These are phyloP conservation scores for Tokudaia muenninki DNA, from an alignment of 2,797 vertebrate species.

Conservation along the genomic window DNA sequence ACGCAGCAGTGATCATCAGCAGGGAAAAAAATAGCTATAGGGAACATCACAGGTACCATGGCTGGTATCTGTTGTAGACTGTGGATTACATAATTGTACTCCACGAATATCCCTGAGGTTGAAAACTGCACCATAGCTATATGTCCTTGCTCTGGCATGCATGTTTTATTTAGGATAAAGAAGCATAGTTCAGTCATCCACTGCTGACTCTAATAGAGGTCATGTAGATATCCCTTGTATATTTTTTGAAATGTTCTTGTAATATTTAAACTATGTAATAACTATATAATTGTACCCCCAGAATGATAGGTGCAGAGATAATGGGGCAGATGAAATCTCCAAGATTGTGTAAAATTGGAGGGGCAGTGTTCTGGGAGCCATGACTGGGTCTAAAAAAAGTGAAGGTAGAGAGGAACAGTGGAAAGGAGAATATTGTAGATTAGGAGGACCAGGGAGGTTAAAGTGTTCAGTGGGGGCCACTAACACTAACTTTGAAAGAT, in stretches of 20 bases:
- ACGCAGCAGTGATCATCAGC: not conserved
- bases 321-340: not conserved
- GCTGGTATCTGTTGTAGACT: constrained; percentile 1
- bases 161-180: not conserved
- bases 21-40: constrained; percentile 18
- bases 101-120: constrained; percentile 16
- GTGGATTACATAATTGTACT: constrained; percentile 44
- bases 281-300: not conserved
- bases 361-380: not conserved
- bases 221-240: not conserved
- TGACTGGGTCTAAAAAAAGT: not conserved
- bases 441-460: not conserved
- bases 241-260: constrained; percentile 4
- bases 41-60: not conserved
- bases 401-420: not conserved
- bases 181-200: not conserved
- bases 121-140: constrained; percentile 12
- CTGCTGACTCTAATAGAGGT: not conserved
- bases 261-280: constrained; percentile 40
- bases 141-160: constrained; percentile 1
- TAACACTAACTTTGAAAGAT: not conserved
- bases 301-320: not conserved
- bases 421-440: not conserved
- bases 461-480: not conserved
- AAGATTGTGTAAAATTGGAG: not conserved